These are phyloP conservation scores for Danio choprae DNA, from an alignment of 2,797 vertebrate genomes.

Conservation along the genomic window DNA sequence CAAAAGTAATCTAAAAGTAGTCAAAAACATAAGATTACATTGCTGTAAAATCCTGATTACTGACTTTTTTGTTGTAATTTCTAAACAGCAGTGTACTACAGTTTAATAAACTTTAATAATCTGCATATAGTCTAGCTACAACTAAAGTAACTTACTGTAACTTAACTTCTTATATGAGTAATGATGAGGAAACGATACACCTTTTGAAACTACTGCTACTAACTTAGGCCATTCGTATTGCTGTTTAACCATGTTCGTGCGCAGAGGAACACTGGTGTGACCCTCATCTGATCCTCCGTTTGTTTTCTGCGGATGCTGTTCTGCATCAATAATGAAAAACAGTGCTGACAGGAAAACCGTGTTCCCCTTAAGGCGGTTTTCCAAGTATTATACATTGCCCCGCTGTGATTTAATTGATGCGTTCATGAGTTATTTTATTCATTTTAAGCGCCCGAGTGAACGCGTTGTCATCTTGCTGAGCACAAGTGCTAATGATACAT, in stretches of 20 bases:
- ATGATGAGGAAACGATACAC: too few species aligned
- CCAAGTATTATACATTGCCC: conserved; percentile 10
- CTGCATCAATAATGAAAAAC: conserved; percentile 1
- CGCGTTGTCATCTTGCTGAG: background rate
- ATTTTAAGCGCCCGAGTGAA: conserved; percentile 31
- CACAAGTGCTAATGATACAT: conserved; percentile 32
- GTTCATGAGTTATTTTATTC: conserved; percentile 41
- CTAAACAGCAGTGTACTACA: too few species aligned
- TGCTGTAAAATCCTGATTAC: too few species aligned
- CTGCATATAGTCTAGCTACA: too few species aligned
- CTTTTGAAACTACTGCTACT: too few species aligned
- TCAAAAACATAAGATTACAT: too few species aligned
- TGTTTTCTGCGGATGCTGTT: background rate
- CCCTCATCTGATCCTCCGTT: background rate
- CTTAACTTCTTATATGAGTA: too few species aligned
- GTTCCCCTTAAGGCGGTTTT: conserved; percentile 9
- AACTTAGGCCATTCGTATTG: background rate
- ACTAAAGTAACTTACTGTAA: too few species aligned
- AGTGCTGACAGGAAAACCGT: background rate
- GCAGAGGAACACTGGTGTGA: background rate
- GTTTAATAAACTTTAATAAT: too few species aligned
- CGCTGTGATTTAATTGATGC: conserved; percentile 41
- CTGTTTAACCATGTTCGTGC: background rate
- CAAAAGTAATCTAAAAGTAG: too few species aligned
- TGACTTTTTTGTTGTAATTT: too few species aligned